These are phyloP conservation scores for Arctopsyche grandis DNA, from an alignment of 1,140 invertebrate genomes.

Conservation along the genomic window DNA sequence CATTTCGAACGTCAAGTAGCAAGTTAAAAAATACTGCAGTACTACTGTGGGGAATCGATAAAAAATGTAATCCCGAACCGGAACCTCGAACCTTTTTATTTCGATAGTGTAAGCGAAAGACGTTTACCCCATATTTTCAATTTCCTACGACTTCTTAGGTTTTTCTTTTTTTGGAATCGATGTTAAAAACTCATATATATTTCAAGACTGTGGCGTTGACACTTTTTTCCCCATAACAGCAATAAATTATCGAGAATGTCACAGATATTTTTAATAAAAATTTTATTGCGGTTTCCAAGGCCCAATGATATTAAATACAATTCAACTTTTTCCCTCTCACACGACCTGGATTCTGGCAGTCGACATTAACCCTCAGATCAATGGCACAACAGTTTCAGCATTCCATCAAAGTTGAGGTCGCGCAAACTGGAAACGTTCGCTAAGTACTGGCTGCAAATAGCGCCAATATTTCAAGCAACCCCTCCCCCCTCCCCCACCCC, in stretches of 20 bases:
- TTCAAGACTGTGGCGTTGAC: background rate
- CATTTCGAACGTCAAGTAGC: background rate
- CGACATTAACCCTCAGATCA: too few species aligned
- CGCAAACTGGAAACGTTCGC: background rate
- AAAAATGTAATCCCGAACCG: background rate
- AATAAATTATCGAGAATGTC: slow-evolving; percentile 15
- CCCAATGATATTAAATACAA: background rate
- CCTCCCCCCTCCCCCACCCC: background rate
- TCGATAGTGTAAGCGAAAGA: slow-evolving; percentile 7
- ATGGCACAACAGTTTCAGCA: background rate
- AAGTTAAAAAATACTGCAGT: background rate
- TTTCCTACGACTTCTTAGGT: background rate
- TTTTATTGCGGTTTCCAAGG: background rate
- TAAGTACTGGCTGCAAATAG: slow-evolving; percentile 32
- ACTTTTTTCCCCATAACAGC: background rate
- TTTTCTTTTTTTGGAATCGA: background rate
- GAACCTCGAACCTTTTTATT: background rate
- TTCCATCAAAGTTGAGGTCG: background rate
- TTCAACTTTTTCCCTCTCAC: too few species aligned
- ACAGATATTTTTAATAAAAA: background rate
- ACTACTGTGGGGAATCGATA: background rate
- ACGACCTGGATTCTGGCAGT: too few species aligned
- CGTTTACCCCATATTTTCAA: background rate
- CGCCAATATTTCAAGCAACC: slow-evolving; percentile 24
- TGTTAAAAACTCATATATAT: background rate